These are phyloP conservation scores for Momotus momota DNA, from an alignment of 2,797 vertebrate genomes.

Conservation along the genomic window DNA sequence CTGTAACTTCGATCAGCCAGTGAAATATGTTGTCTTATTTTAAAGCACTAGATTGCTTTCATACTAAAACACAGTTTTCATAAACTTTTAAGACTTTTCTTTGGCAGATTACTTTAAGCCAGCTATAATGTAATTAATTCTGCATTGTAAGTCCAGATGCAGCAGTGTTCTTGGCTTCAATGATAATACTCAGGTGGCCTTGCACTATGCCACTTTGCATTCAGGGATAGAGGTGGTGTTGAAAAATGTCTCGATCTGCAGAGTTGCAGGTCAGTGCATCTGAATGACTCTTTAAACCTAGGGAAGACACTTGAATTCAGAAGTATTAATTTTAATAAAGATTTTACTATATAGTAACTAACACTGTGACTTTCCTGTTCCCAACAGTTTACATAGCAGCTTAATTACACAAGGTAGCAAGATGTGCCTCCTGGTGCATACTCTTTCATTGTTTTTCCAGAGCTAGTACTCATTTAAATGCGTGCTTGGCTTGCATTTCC, in stretches of 20 bases:
- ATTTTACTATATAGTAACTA: background rate
- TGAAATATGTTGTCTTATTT: background rate
- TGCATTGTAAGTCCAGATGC: background rate
- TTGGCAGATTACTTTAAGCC: background rate
- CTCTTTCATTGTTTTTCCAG: background rate
- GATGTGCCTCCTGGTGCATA: background rate
- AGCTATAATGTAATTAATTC: background rate
- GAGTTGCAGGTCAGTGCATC: background rate
- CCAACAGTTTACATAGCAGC: background rate
- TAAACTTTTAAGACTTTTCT: background rate
- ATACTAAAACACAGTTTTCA: background rate
- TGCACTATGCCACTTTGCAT: background rate
- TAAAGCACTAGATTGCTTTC: background rate
- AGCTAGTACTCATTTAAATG: background rate
- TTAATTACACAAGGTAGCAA: fast-evolving
- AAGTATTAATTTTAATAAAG: background rate
- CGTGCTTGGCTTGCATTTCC: background rate
- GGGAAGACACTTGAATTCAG: background rate
- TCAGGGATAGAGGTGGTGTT: background rate
- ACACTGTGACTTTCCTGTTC: background rate
- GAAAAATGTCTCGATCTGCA: background rate
- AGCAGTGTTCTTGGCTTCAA: background rate
- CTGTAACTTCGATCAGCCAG: background rate
- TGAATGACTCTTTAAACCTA: background rate
- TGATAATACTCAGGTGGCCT: background rate